Evolutionary conservation across 92 coral and sea anemone species (phyloP).

Genomic region (Desmophyllum pertusum): DNA sequence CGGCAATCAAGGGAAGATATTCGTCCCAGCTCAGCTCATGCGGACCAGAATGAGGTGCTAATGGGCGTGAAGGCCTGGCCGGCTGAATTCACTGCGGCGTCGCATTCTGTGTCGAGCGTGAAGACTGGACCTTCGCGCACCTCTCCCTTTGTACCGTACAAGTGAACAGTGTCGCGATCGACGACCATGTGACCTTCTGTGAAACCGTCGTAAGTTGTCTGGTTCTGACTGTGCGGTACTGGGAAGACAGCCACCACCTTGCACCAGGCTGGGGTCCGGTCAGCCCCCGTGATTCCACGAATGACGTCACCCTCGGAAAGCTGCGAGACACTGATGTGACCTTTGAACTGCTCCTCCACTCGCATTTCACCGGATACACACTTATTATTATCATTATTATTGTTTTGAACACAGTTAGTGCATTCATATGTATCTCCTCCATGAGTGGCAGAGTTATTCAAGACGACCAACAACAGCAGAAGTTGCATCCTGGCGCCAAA

Average conservation of each 20-base stretch:
- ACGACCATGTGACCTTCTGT: conserved; percentile 51
- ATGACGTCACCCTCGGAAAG: conserved; percentile 54
- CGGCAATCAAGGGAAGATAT: conserved; percentile 44
- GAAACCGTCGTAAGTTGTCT: conserved; percentile 59
- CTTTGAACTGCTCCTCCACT: conserved; percentile 34
- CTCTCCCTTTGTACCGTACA: conserved; percentile 36
- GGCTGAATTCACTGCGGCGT: conserved; percentile 49
- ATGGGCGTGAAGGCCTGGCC: conserved; percentile 58
- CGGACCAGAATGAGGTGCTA: conserved; percentile 50
- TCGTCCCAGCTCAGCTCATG: conserved; percentile 53
- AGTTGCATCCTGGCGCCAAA: not conserved
- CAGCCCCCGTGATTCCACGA: conserved; percentile 45
- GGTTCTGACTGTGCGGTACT: conserved; percentile 5
- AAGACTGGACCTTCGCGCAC: conserved; percentile 2
- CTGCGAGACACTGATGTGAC: conserved; percentile 47
- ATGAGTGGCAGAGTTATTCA: not conserved
- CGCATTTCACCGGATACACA: conserved; percentile 57
- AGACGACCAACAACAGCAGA: not conserved
- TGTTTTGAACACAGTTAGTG: too few relatives aligned
- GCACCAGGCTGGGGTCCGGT: conserved; percentile 48
- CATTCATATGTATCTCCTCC: too few relatives aligned
- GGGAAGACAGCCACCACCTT: conserved; percentile 42
- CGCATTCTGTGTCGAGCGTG: conserved; percentile 56
- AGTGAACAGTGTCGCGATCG: conserved; percentile 43
- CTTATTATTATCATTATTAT: too few relatives aligned